Evolutionary conservation across 2,888 invertebrate species (phyloP), one percentile per base, ranked within the genome.

Genomic region (Callosobruchus maculatus): DNA sequence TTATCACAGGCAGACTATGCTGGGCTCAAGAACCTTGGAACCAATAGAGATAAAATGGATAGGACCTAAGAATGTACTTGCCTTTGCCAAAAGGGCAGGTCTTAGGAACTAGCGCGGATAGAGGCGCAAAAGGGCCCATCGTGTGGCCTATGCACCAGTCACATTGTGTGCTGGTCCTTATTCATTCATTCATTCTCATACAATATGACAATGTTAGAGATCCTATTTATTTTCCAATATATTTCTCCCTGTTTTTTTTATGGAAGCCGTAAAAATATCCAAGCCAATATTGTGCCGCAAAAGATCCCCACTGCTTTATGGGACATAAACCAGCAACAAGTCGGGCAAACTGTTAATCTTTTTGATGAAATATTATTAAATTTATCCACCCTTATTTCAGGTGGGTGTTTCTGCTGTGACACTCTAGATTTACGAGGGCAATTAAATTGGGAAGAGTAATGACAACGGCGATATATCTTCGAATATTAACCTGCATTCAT

Each of bases 381-480:
- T 74, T 74, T 74, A 74, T 73, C 68, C 70, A 31, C 22, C 71
- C 71, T 73, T 68, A 73, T 68, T 71, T 71, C 68, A 22, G 71
- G 71, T 21, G 68, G 68, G 4, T 71, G 68, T 68, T 71, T 22
- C 68, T 71, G 71, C 68, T 66, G 73, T 69, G 73, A 74, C 73
- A 74, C 66, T 74, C 71, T 21, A 9, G 66, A 74, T 77, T 74
- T 75, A 77, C 74, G 74, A 21, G 20, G 30, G 68, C 74, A 77
- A 77, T 77, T 77, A 75, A 77, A 75, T 77, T 68, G 72, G 72
- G 70, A 75, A 75, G 75, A 74, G 74, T 75, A 75, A 77, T 75
- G 75, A 75, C 71, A 73, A 72, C 26, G 26, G 72, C 73, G 26
- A 73, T 77, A 77, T 73, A 75, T 77, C 77, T 70, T 70, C 67